Base-by-base conservation (phyloP, 1,140 invertebrate species). In the Caerostris darwini region DNA sequence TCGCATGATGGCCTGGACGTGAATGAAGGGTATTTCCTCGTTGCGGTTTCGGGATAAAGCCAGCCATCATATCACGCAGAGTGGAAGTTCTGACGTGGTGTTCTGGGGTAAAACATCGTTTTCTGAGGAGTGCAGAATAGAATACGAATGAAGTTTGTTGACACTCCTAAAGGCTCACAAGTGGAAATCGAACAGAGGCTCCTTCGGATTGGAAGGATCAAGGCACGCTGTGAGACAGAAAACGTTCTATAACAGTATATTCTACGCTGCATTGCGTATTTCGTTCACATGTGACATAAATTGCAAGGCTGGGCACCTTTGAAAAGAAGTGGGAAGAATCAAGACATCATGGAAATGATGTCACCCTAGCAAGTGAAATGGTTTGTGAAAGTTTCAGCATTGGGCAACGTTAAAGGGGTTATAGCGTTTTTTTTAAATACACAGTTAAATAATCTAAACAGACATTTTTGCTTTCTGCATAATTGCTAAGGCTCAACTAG, bases 21-120 rank as follows among this genome's bases (percentile, higher is more conserved):
- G 89, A 90, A 90, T 81, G 69, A 81, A 90, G 90, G 90, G 69
- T 59, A 85, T 92, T 85, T 92, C 77, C 90, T 85, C 59, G 90
- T 85, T 92, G 81, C 59, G 90, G 90, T 57, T 64, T 91, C 54
- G 14, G 53, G 57, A n/a, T 67, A 85, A 85, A 92, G 56, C 90
- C 54, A 85, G 77, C 58, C 56, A 77, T 81, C 71, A 90, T 81
- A 77, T 90, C 89, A 90, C 67, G 85, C 67, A 58, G 61, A 61
- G 82, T 81, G 57, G 82, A 64, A 59, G 58, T 59, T 87, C 85
- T 87, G 85, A 87, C 56, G 34, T 64, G 85, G 10, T 64, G 64
- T 87, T 87, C 59, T 61, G 54, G 14, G 57, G 85, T 64, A 87
- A 77, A 77, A 50, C 69, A 77, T 59, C 85, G 34, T 87, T 58